A percentile compares a stretch with the other conserved stretches of the same genome.
phyloP scores from a whole-genome alignment of 2,888 invertebrate species.

The Trissoscelio sp. region DNA sequence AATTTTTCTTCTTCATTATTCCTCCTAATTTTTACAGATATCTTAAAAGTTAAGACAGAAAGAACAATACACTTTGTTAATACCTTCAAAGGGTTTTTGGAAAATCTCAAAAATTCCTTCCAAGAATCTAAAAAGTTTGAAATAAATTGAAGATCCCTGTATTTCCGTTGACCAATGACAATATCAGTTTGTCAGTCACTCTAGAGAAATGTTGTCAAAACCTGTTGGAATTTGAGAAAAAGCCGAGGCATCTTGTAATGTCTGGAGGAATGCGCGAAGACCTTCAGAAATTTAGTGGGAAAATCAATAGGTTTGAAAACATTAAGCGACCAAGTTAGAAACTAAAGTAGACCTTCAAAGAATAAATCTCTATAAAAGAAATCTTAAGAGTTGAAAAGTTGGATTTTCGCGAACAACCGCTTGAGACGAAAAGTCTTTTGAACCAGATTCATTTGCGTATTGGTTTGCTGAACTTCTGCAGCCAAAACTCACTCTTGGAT shows the following conservation, averaged over 20 bases:
- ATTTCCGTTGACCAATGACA: background rate
- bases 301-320: constrained; percentile 39
- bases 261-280: constrained; percentile 18
- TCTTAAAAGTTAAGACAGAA: too few species aligned
- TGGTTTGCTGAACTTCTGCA: background rate
- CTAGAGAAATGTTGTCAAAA: constrained; percentile 23
- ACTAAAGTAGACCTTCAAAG: constrained; percentile 34
- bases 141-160: too few species aligned
- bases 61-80: too few species aligned
- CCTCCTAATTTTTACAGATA: too few species aligned
- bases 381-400: constrained; percentile 33
- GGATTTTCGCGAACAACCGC: constrained; percentile 1
- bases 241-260: constrained; percentile 34
- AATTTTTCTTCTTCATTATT: too few species aligned
- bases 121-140: too few species aligned
- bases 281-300: constrained; percentile 31
- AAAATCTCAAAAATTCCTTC: too few species aligned
- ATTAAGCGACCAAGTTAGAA: constrained; percentile 15
- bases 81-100: too few species aligned
- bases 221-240: constrained; percentile 49
- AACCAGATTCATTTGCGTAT: background rate
- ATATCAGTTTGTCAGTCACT: constrained; percentile 17
- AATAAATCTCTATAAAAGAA: constrained; percentile 42
- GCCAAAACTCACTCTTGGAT: background rate
- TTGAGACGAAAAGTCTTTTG: too few species aligned